Percentiles rank a stretch among this genome's conserved stretches.
Conservation (phyloP, 2,113 vertebrate species). For the Alligator mississippiensis region DNA sequence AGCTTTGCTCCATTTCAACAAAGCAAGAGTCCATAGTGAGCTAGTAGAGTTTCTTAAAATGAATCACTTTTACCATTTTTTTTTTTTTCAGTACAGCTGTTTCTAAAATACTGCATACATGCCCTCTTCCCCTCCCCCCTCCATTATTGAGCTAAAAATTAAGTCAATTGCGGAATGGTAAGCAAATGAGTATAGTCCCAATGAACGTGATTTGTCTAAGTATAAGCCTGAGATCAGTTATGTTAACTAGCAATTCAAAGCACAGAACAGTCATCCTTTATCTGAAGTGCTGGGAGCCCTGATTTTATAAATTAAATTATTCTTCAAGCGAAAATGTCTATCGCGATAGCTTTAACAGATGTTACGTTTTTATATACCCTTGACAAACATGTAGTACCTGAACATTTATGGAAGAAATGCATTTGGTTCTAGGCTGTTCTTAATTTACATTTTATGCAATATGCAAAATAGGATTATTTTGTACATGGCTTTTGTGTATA, state of each 20-base stretch:
- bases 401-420: neutral
- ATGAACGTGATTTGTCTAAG: neutral
- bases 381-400: neutral
- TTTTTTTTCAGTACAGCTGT: neutral
- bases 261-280: too few species aligned
- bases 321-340: neutral
- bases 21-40: neutral
- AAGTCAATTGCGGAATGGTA: neutral
- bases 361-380: neutral
- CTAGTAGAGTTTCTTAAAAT: neutral
- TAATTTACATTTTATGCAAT: too few species aligned
- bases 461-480: too few species aligned
- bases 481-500: too few species aligned
- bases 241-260: too few species aligned
- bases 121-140: neutral
- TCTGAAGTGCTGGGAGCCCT: neutral
- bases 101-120: neutral
- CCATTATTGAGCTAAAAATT: neutral
- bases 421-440: too few species aligned
- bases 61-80: neutral
- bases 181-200: neutral
- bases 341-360: neutral
- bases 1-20: neutral
- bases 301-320: neutral
- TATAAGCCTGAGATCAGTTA: too few species aligned